Evolutionary conservation across 2,113 vertebrate genomes (phyloP).

Genomic region (Prolemur simus): DNA sequence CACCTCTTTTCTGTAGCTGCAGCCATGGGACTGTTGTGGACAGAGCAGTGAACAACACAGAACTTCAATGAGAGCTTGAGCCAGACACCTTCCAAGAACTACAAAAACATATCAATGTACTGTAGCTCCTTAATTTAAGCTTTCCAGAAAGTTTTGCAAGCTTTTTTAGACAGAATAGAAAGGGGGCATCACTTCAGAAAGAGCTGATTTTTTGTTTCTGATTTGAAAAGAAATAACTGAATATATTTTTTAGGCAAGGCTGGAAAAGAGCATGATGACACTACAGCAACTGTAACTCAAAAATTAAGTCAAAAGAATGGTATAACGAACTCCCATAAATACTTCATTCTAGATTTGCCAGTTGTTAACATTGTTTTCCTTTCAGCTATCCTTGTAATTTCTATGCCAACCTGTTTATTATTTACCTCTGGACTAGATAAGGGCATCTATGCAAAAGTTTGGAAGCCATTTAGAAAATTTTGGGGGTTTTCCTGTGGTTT

Average conservation of each 20-base stretch:
- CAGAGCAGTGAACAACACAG: slow-evolving; percentile 88
- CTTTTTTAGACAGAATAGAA: slow-evolving; percentile 21
- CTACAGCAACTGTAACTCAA: slow-evolving; percentile 27
- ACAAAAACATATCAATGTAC: slow-evolving; percentile 16
- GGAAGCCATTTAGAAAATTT: slow-evolving; percentile 55
- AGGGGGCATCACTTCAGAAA: background rate
- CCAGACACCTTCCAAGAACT: background rate
- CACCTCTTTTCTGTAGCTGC: slow-evolving; percentile 93
- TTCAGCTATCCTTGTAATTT: slow-evolving; percentile 8
- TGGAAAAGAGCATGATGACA: background rate
- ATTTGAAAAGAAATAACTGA: slow-evolving; percentile 31
- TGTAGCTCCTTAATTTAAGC: slow-evolving; percentile 34
- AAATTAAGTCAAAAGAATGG: slow-evolving; percentile 35
- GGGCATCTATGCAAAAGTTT: slow-evolving; percentile 51
- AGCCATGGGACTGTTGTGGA: slow-evolving; percentile 89
- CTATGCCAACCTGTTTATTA: slow-evolving; percentile 23
- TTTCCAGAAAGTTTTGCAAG: slow-evolving; percentile 16
- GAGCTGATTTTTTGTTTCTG: slow-evolving; percentile 45
- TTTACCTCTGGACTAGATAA: slow-evolving; percentile 47
- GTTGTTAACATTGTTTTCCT: slow-evolving; percentile 33
- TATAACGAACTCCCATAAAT: background rate
- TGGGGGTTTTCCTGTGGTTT: background rate
- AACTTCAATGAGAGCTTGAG: slow-evolving; percentile 89
- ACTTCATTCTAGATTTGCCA: background rate
- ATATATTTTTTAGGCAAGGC: slow-evolving; percentile 50